Evolutionary conservation across 2,113 vertebrate species (phyloP).

Genomic region (Monopterus albus): DNA sequence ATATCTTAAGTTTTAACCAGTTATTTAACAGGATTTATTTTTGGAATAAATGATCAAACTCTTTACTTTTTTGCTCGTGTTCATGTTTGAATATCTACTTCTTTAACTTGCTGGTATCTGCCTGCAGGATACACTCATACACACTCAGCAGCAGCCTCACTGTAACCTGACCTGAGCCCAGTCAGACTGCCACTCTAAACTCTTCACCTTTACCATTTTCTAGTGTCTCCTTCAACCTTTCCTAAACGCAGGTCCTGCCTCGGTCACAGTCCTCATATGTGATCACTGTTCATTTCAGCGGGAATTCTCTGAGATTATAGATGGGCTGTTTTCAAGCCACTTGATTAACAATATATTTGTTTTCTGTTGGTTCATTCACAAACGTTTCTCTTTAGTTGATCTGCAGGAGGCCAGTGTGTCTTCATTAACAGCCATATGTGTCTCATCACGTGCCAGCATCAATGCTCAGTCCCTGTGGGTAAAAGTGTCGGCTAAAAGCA

Average conservation of each 20-base stretch:
- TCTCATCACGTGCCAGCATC: not conserved
- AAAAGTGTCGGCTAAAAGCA: not conserved
- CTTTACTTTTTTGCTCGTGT: constrained; percentile 16
- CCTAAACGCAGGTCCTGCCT: constrained; percentile 19
- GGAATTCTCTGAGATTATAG: not conserved
- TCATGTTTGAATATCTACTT: constrained; percentile 4
- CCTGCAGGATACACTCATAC: constrained; percentile 3
- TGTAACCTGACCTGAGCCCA: constrained; percentile 74
- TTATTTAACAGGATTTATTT: constrained; percentile 35
- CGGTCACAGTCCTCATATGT: not conserved
- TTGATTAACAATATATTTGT: not conserved
- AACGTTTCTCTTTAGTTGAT: not conserved
- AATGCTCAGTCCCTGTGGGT: not conserved
- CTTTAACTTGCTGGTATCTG: not conserved
- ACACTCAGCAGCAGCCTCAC: constrained; percentile 5
- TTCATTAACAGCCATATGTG: constrained; percentile 28
- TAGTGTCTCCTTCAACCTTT: constrained; percentile 57
- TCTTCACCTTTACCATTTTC: constrained; percentile 84
- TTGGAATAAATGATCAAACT: constrained; percentile 68
- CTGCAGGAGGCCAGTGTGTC: not conserved
- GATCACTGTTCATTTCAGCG: not conserved
- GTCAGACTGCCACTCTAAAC: constrained; percentile 73
- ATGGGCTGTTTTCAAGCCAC: not conserved
- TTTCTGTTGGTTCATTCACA: not conserved
- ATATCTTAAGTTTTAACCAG: no score